Evolutionary conservation across 2,888 invertebrate genomes (phyloP), one percentile per base, ranked within the genome.

Genomic region (Agrotis ipsilon): DNA sequence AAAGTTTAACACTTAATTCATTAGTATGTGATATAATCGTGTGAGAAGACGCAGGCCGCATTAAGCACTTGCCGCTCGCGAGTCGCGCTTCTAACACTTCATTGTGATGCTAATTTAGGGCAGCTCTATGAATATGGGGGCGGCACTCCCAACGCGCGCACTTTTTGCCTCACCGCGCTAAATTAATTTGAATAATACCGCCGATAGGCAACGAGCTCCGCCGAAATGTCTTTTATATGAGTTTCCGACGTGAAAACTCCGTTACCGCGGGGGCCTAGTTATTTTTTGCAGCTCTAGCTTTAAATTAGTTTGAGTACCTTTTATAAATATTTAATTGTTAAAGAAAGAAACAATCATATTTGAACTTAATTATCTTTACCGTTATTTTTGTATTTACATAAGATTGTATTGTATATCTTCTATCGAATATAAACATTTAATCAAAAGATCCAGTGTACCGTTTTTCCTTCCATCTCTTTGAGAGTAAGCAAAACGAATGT

Each of bases 21-120:
- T 94, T 93, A 94, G 91, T 91, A 91, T 92, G 92, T 94, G 92
- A 93, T 92, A 92, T 91, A 92, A 89, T 91, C 92, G 91, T 91
- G 92, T 93, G 94, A 90, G 91, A 92, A 94, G 92, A 92, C 90
- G 92, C 92, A 93, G 93, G 89, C 89, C 91, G 93, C 92, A 91
- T 93, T 94, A 93, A 93, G 92, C 92, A 92, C 93, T 93, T 92
- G 91, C 92, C 91, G 91, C 92, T 91, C 91, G 91, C 91, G 91
- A 91, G 85, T 90, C 92, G 90, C 92, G 91, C 92, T 86, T 90
- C 92, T 91, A 91, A 93, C 94, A 94, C 94, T 94, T 96, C 94
- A 95, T 96, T 96, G 95, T 95, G 92, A 96, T 96, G 96, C 94
- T 95, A 96, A 96, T 96, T 94, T 93, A 91, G 93, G 94, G 92